Evolutionary conservation across 2,113 vertebrate genomes (phyloP).

Genomic region (rabbit (Oryctolagus cuniculus)): DNA sequence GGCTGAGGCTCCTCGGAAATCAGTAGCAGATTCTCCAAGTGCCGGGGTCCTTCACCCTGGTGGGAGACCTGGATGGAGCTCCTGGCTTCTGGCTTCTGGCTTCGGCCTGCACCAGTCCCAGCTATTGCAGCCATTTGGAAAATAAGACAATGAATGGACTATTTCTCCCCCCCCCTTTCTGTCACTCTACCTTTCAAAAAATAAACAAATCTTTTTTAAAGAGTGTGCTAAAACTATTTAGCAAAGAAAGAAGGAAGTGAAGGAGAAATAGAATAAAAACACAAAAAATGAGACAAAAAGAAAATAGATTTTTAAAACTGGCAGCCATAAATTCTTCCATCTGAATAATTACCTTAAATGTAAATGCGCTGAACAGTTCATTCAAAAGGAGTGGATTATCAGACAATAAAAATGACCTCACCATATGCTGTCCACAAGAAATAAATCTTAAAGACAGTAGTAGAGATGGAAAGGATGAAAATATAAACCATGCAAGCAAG

Average conservation of each 20-base stretch:
- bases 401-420: neutral
- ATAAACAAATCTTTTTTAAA: neutral
- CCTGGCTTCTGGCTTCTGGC: too few species aligned
- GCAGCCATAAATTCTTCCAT: neutral
- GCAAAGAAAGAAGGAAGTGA: neutral
- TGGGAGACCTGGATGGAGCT: too few species aligned
- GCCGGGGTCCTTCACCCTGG: too few species aligned
- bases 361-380: neutral
- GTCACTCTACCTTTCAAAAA: too few species aligned
- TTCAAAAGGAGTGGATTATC: neutral
- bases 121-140: too few species aligned
- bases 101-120: too few species aligned
- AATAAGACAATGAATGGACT: too few species aligned
- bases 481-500: neutral
- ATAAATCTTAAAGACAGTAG: neutral
- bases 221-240: neutral
- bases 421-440: neutral
- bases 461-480: neutral
- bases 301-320: neutral
- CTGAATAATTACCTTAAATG: neutral
- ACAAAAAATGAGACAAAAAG: neutral
- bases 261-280: neutral
- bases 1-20: too few species aligned
- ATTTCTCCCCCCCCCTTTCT: too few species aligned
- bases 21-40: too few species aligned